Conservation (phyloP, 2,113 vertebrate species). For the Cephalophus harveyi region DNA sequence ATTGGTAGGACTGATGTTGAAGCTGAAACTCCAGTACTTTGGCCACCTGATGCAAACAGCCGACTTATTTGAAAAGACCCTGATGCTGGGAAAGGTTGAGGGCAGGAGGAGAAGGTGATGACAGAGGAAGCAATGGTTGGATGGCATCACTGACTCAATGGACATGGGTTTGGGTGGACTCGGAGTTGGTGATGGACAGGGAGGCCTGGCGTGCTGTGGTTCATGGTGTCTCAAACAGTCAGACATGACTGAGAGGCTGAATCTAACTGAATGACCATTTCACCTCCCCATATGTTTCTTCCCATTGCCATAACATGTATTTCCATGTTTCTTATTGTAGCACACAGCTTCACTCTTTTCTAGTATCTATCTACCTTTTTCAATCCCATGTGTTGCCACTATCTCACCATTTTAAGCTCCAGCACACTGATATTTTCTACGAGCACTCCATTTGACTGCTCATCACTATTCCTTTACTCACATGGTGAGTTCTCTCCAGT, state of each 20-base stretch:
- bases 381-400: background rate
- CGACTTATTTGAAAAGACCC: background rate
- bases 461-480: background rate
- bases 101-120: background rate
- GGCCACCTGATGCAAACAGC: background rate
- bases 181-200: background rate
- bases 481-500: background rate
- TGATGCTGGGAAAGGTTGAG: background rate
- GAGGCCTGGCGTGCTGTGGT: background rate
- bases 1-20: background rate
- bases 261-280: background rate
- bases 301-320: background rate
- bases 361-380: background rate
- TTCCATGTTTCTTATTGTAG: background rate
- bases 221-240: background rate
- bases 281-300: background rate
- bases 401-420: background rate
- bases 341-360: background rate
- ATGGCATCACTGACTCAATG: background rate
- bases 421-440: background rate
- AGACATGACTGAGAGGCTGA: background rate
- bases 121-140: background rate
- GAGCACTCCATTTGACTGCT: background rate
- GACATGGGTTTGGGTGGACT: background rate
- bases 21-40: background rate